Conservation (phyloP, 2,797 vertebrate species). For the Myripristis jacobus region DNA sequence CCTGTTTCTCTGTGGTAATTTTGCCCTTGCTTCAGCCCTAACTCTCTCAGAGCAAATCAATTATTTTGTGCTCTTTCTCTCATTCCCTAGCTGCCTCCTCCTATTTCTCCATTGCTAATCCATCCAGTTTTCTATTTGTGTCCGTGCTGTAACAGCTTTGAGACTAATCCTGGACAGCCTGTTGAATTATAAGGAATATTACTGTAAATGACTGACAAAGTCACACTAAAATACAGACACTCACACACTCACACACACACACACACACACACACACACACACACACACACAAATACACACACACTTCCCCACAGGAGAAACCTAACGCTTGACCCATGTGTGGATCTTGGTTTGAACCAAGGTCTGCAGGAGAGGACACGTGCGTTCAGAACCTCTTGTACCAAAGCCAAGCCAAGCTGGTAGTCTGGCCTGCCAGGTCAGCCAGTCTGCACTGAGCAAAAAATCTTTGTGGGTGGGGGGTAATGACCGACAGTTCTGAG, state of each 20-base stretch:
- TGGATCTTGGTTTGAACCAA: no score
- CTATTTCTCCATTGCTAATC: neutral
- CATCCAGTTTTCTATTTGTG: conserved; percentile 62
- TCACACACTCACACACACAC: neutral
- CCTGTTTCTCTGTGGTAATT: neutral
- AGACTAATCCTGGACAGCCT: conserved; percentile 47
- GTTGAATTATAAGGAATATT: conserved; percentile 48
- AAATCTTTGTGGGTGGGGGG: no score
- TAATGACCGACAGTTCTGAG: no score
- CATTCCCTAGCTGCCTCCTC: conserved; percentile 12
- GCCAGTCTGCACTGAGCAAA: no score
- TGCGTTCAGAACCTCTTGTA: no score
- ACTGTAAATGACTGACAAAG: conserved; percentile 56
- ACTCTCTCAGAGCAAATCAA: neutral
- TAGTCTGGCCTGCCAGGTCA: no score
- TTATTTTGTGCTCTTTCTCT: conserved; percentile 10
- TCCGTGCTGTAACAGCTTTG: conserved; percentile 49
- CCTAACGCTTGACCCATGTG: no score
- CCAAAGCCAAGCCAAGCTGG: no score
- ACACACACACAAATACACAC: conserved; percentile 10
- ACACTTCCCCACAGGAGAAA: conserved; percentile 1
- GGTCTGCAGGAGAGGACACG: no score
- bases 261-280: neutral
- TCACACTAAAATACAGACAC: neutral
- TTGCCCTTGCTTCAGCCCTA: neutral